These are phyloP conservation scores for Brachycybe producta DNA, from an alignment of 2,888 invertebrate species.

Conservation along the genomic window DNA sequence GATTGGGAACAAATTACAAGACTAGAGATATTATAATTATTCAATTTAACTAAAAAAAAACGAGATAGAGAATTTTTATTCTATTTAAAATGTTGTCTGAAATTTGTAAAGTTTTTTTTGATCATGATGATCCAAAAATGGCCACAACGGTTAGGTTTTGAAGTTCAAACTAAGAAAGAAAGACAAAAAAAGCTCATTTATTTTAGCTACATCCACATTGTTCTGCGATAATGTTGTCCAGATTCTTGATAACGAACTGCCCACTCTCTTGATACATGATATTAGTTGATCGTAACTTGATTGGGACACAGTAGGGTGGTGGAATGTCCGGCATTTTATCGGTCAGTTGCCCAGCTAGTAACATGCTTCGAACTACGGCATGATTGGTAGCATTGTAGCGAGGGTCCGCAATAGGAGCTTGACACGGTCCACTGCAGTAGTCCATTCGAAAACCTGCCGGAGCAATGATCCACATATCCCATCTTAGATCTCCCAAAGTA, in stretches of 20 bases:
- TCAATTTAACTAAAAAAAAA: too few species aligned
- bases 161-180: too few species aligned
- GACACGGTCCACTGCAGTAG: slow-evolving; percentile 7
- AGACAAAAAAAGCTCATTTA: too few species aligned
- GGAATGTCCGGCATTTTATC: not conserved
- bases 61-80: too few species aligned
- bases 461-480: slow-evolving; percentile 1
- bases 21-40: too few species aligned
- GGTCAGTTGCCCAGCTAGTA: not conserved
- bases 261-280: slow-evolving; percentile 1
- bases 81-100: too few species aligned
- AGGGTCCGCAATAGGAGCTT: slow-evolving; percentile 1
- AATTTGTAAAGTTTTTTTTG: too few species aligned
- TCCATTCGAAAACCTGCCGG: slow-evolving; percentile 2
- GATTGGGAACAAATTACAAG: too few species aligned
- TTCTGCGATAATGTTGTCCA: slow-evolving; percentile 7
- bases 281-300: not conserved
- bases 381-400: slow-evolving; percentile 10
- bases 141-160: too few species aligned
- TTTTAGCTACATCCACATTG: slow-evolving; percentile 9
- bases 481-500: not conserved
- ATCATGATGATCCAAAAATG: too few species aligned
- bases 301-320: slow-evolving; percentile 10
- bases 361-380: slow-evolving; percentile 1
- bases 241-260: not conserved